Evolutionary conservation across 2,113 vertebrate genomes (phyloP).

Genomic region (Prunella fulvescens): DNA sequence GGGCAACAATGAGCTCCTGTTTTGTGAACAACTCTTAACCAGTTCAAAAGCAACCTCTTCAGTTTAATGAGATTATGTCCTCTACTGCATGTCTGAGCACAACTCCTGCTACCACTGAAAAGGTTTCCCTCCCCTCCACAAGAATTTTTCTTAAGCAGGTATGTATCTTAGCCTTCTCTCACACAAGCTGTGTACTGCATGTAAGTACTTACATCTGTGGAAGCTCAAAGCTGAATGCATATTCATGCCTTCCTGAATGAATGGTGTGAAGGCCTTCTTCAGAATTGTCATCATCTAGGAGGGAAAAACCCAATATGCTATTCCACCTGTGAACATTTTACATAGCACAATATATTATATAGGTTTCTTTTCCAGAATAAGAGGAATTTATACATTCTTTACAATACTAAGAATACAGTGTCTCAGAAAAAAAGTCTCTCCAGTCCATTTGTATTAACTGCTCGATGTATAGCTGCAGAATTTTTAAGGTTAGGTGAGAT

Average conservation of each 20-base stretch:
- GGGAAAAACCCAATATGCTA: conserved; percentile 16
- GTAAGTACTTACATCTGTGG: conserved; percentile 90
- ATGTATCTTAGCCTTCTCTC: not conserved
- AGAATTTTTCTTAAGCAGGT: not conserved
- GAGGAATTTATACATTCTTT: not conserved
- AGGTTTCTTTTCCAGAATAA: not conserved
- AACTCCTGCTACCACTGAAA: conserved; percentile 55
- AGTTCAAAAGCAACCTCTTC: conserved; percentile 60
- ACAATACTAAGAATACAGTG: not conserved
- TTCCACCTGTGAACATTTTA: not conserved
- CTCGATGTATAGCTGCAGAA: not conserved
- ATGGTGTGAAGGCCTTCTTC: conserved; percentile 93
- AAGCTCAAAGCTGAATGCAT: conserved; percentile 98
- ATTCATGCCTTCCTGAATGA: conserved; percentile 96
- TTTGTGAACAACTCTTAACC: conserved; percentile 48
- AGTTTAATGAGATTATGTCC: conserved; percentile 26
- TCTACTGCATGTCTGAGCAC: conserved; percentile 33
- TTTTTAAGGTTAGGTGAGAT: not conserved
- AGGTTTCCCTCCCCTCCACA: conserved; percentile 44
- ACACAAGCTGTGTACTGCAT: not conserved
- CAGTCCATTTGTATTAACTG: not conserved
- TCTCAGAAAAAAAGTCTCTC: not conserved
- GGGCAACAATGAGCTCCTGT: not conserved
- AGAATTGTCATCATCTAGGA: conserved; percentile 93
- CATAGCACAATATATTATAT: not conserved